Conservation (phyloP, 2,888 invertebrate genomes). For the Mechanitis mazaeus region DNA sequence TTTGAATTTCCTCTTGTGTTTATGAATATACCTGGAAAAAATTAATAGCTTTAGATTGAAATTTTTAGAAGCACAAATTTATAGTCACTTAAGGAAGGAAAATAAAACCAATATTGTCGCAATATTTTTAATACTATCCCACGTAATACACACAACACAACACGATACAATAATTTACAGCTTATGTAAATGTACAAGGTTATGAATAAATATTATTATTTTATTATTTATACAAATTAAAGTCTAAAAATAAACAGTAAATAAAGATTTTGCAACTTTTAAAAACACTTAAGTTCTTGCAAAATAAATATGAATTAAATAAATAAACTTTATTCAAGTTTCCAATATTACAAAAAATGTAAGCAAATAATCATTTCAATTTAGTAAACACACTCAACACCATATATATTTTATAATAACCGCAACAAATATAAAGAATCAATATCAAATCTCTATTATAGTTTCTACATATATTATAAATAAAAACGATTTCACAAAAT, state of each 20-base stretch:
- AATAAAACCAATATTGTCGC: slow-evolving; percentile 35
- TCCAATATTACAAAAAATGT: no score
- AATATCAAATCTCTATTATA: background rate
- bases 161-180: background rate
- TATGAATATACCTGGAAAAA: slow-evolving; percentile 69
- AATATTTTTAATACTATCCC: slow-evolving; percentile 12
- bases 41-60: slow-evolving; percentile 23
- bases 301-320: no score
- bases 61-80: slow-evolving; percentile 22
- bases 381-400: slow-evolving; percentile 3
- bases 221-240: slow-evolving; percentile 1
- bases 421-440: no score
- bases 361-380: no score
- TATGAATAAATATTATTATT: background rate
- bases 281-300: no score
- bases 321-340: background rate
- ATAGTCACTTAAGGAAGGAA: slow-evolving; percentile 35
- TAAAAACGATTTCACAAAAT: slow-evolving; percentile 8
- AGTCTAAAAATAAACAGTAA: no score
- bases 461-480: slow-evolving; percentile 5
- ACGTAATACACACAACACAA: background rate
- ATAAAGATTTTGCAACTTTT: no score
- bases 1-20: slow-evolving; percentile 72
- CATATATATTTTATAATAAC: background rate
- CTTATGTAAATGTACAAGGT: background rate